Conservation (phyloP, 2,797 vertebrate genomes). For the Pangasius sanitwongsei region DNA sequence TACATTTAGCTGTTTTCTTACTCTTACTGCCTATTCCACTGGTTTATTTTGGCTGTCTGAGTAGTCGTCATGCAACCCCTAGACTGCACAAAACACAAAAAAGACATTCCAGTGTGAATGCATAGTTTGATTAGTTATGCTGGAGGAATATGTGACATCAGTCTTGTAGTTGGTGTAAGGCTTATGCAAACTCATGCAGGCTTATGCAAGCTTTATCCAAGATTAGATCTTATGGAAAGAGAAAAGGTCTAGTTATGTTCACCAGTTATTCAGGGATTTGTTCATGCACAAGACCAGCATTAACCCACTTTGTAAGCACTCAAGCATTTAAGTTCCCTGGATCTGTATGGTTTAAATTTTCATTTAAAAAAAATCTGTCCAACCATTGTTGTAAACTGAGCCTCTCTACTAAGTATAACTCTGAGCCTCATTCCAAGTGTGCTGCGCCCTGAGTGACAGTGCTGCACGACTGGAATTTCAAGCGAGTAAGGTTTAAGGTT, state of each 20-base stretch:
- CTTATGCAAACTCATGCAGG: background rate
- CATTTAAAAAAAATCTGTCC: background rate
- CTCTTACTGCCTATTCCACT: background rate
- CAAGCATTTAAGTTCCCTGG: background rate
- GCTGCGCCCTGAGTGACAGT: background rate
- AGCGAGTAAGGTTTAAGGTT: background rate
- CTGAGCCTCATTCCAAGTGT: background rate
- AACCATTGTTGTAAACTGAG: background rate
- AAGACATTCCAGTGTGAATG: background rate
- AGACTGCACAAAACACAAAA: background rate
- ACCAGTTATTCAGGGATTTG: background rate
- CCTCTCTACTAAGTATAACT: background rate
- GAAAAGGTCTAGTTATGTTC: background rate
- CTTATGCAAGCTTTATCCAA: background rate
- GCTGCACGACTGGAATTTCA: conserved; percentile 20
- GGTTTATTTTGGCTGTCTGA: background rate
- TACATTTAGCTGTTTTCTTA: background rate
- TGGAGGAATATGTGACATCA: background rate
- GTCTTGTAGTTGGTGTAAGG: background rate
- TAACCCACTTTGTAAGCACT: conserved; percentile 12
- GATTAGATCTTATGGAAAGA: background rate
- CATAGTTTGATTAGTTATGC: background rate
- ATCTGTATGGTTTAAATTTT: background rate
- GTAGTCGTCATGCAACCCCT: background rate
- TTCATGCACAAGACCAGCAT: background rate